Evolutionary conservation across 2,888 invertebrate genomes (phyloP).

Genomic region (Rhodophaea formosa): DNA sequence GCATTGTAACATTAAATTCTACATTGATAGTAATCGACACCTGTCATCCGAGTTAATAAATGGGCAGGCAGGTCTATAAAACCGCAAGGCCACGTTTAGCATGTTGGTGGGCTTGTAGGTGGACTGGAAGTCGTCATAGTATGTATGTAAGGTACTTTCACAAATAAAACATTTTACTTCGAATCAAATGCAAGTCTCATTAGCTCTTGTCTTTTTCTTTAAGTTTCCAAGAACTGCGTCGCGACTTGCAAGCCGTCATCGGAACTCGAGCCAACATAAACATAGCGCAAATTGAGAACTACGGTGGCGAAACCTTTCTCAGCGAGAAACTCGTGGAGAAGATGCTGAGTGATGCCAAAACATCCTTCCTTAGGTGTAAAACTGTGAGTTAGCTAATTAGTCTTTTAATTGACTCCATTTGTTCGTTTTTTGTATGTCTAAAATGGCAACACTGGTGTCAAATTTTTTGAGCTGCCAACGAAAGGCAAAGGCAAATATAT

Average conservation of each 20-base stretch:
- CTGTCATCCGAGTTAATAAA: too few relatives aligned
- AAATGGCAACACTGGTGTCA: background rate
- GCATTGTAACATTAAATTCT: too few relatives aligned
- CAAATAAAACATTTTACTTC: too few relatives aligned
- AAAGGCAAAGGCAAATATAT: background rate
- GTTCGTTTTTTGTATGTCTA: too few relatives aligned
- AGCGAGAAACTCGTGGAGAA: conserved; percentile 96
- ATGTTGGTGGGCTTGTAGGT: too few relatives aligned
- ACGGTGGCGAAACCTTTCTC: conserved; percentile 97
- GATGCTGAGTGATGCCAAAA: conserved; percentile 93
- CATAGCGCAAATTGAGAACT: conserved; percentile 96
- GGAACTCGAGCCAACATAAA: conserved; percentile 95
- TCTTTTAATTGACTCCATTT: too few relatives aligned
- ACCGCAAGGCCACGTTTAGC: too few relatives aligned
- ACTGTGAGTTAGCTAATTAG: conserved; percentile 73
- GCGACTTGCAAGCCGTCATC: conserved; percentile 96
- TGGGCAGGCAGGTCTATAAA: too few relatives aligned
- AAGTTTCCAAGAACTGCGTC: conserved; percentile 93
- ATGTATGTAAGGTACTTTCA: too few relatives aligned
- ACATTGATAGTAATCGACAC: too few relatives aligned
- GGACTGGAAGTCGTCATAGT: too few relatives aligned
- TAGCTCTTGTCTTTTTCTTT: conserved; percentile 19
- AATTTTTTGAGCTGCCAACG: background rate
- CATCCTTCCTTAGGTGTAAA: conserved; percentile 93
- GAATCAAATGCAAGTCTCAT: too few relatives aligned